These are phyloP conservation scores for Megalopta genalis DNA, from an alignment of 1,140 invertebrate genomes.

Conservation along the genomic window DNA sequence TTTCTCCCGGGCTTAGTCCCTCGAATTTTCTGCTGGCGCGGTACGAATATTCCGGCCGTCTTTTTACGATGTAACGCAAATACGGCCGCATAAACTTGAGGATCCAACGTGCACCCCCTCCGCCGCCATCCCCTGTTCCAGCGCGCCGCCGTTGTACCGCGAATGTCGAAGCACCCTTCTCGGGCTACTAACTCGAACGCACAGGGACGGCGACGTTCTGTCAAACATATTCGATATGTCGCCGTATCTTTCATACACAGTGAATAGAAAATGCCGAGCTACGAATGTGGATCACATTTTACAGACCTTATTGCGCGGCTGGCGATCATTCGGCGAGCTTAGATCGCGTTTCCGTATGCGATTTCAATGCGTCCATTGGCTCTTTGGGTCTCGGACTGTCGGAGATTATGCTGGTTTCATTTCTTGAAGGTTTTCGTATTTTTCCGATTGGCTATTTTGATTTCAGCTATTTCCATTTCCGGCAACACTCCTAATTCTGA, in stretches of 20 bases:
- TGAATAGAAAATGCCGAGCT: background rate
- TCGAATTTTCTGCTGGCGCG: conserved; percentile 4
- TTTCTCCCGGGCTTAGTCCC: conserved; percentile 31
- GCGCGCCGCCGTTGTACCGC: too few species aligned
- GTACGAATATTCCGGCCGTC: conserved; percentile 18
- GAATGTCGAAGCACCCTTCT: background rate
- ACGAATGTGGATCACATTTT: background rate
- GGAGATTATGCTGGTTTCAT: too few species aligned
- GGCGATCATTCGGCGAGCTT: too few species aligned
- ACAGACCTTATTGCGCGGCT: background rate
- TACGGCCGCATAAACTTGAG: conserved; percentile 12
- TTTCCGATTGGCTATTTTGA: too few species aligned
- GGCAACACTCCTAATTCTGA: too few species aligned
- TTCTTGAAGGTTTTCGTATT: too few species aligned
- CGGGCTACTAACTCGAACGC: background rate
- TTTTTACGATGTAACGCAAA: conserved; percentile 23
- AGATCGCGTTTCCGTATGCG: too few species aligned
- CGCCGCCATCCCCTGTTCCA: too few species aligned
- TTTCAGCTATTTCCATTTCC: too few species aligned
- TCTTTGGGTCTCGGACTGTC: too few species aligned
- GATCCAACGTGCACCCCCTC: background rate
- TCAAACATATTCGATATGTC: background rate
- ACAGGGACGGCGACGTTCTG: background rate
- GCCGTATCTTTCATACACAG: background rate
- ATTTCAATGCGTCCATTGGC: too few species aligned